Conservation (phyloP, 2,888 invertebrate species). For the Pseudolycoriella hygida region DNA sequence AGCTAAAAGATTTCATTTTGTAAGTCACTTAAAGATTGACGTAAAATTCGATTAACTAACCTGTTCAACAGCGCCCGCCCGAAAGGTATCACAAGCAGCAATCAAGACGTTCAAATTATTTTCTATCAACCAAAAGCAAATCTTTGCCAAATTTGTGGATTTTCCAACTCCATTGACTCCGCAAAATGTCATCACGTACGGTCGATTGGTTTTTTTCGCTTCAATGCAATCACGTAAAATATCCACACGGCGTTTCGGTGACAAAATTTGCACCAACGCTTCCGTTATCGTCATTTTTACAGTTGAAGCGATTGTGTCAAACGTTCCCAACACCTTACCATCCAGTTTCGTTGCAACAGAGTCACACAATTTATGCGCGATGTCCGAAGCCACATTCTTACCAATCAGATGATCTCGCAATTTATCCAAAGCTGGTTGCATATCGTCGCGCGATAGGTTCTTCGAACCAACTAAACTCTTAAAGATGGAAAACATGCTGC, state of each 20-base stretch:
- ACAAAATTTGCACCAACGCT: constrained; percentile 82
- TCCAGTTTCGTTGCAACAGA: constrained; percentile 79
- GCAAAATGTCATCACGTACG: constrained; percentile 93
- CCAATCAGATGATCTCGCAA: constrained; percentile 87
- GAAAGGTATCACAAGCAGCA: constrained; percentile 97
- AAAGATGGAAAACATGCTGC: constrained; percentile 70
- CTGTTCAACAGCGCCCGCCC: constrained; percentile 98
- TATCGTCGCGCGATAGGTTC: constrained; percentile 58
- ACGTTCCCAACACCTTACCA: constrained; percentile 85
- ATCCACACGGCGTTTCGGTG: constrained; percentile 87
- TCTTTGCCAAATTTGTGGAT: constrained; percentile 96
- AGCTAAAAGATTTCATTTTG: too few species aligned
- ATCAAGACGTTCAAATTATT: constrained; percentile 91
- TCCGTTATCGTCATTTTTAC: constrained; percentile 79
- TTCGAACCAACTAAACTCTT: constrained; percentile 78
- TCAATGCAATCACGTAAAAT: constrained; percentile 92
- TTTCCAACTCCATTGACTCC: constrained; percentile 99
- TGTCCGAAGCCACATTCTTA: constrained; percentile 96
- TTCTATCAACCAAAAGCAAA: constrained; percentile 98
- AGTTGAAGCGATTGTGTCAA: constrained; percentile 77
- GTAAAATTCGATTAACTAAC: too few species aligned
- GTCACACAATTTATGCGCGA: constrained; percentile 83
- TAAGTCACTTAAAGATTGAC: too few species aligned
- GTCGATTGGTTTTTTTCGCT: constrained; percentile 63
- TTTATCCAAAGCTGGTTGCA: constrained; percentile 79